Evolutionary conservation across 2,797 vertebrate species (phyloP).

Genomic region (Myiotriccus ornatus): DNA sequence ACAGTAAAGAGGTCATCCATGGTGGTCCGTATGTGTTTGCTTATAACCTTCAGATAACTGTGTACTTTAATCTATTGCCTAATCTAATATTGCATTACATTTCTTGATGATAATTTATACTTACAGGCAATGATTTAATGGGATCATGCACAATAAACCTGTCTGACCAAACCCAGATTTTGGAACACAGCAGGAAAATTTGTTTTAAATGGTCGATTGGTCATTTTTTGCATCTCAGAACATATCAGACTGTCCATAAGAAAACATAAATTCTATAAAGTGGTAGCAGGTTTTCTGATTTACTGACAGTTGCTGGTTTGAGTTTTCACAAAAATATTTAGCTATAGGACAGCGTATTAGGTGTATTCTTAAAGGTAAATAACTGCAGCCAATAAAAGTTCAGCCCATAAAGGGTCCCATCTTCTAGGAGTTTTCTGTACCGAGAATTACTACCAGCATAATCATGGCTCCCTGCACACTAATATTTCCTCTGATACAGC

Average conservation of each 20-base stretch:
- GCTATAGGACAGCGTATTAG: conserved; percentile 75
- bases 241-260: conserved; percentile 43
- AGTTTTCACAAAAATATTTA: conserved; percentile 80
- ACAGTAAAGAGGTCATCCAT: background rate
- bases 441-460: conserved; percentile 83
- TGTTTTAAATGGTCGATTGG: conserved; percentile 65
- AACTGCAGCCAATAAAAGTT: conserved; percentile 82
- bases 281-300: conserved; percentile 69
- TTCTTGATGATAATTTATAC: conserved; percentile 58
- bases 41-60: background rate
- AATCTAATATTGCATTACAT: conserved; percentile 55
- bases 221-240: conserved; percentile 61
- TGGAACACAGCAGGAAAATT: conserved; percentile 58
- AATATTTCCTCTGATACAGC: conserved; percentile 90
- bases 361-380: conserved; percentile 82
- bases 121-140: conserved; percentile 54
- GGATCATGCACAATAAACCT: conserved; percentile 56
- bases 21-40: background rate
- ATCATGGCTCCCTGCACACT: conserved; percentile 87
- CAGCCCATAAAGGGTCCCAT: conserved; percentile 79
- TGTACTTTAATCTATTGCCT: conserved; percentile 29
- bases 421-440: conserved; percentile 77
- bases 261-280: conserved; percentile 61
- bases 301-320: conserved; percentile 60
- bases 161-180: conserved; percentile 42